Conservation (phyloP, 2,888 invertebrate genomes). For the Lithophane semibrunnea region DNA sequence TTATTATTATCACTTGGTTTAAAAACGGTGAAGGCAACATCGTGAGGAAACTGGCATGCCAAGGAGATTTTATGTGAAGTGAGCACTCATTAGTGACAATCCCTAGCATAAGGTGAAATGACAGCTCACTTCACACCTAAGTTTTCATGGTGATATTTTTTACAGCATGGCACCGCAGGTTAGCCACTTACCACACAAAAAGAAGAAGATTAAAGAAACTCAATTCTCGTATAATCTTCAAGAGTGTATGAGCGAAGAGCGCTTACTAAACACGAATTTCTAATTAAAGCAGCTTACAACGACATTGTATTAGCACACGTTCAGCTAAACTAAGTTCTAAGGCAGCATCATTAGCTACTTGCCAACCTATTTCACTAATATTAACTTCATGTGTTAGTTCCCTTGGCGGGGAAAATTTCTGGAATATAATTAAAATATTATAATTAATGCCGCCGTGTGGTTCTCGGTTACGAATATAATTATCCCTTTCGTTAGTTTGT, state of each 20-base stretch:
- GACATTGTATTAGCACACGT: constrained; percentile 17
- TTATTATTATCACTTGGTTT: no score
- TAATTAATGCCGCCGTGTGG: constrained; percentile 44
- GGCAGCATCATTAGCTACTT: constrained; percentile 18
- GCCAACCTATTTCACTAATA: constrained; percentile 37
- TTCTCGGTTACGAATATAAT: constrained; percentile 41
- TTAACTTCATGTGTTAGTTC: constrained; percentile 47
- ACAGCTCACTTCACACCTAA: no score
- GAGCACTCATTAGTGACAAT: no score
- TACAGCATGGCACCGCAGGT: no score
- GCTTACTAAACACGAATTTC: constrained; percentile 11
- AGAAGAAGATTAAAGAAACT: background rate
- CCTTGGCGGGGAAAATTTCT: constrained; percentile 41
- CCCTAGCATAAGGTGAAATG: no score
- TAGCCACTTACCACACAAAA: no score
- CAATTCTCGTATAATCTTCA: background rate
- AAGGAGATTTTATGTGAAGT: no score
- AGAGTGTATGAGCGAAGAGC: background rate
- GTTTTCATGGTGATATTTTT: no score
- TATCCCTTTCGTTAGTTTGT: constrained; percentile 52
- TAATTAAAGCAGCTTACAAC: constrained; percentile 15
- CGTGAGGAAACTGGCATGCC: no score
- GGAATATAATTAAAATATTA: constrained; percentile 53
- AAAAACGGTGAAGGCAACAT: no score
- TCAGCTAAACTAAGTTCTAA: constrained; percentile 11